Percentiles rank a stretch among this genome's conserved stretches.
Conservation (phyloP, 2,888 invertebrate genomes). For the Kryphioiulus occultus region DNA sequence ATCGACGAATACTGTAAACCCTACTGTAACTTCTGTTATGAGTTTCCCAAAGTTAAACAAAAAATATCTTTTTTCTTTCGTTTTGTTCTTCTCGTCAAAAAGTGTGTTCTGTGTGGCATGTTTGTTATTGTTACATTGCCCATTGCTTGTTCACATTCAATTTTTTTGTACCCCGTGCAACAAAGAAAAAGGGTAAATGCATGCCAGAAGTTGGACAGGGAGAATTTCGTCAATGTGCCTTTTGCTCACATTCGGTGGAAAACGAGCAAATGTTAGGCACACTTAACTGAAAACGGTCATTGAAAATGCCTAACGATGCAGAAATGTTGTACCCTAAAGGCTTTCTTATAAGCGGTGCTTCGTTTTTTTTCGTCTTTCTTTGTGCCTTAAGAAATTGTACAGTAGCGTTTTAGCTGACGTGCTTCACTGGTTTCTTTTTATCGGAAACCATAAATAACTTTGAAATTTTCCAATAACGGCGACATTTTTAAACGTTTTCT, state of each 20-base stretch:
- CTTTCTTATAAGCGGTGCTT: neutral
- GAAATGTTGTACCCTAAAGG: neutral
- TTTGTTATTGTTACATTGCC: neutral
- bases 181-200: neutral
- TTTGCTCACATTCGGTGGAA: neutral
- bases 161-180: neutral
- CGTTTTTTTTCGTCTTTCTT: neutral
- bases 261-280: neutral
- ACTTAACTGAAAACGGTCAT: neutral
- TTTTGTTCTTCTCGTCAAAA: no score
- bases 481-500: neutral
- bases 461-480: neutral
- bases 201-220: neutral
- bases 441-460: neutral
- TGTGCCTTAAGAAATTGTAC: conserved; percentile 2
- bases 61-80: no score
- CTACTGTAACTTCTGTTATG: no score
- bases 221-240: neutral
- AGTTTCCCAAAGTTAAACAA: no score
- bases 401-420: neutral
- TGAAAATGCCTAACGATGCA: conserved; percentile 12
- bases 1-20: no score
- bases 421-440: neutral
- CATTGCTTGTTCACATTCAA: neutral
- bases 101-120: no score